A percentile compares a stretch with the other conserved stretches of the same genome.
phyloP scores from a whole-genome alignment of 2,797 vertebrate species.

The Pseudopleuronectes americanus region DNA sequence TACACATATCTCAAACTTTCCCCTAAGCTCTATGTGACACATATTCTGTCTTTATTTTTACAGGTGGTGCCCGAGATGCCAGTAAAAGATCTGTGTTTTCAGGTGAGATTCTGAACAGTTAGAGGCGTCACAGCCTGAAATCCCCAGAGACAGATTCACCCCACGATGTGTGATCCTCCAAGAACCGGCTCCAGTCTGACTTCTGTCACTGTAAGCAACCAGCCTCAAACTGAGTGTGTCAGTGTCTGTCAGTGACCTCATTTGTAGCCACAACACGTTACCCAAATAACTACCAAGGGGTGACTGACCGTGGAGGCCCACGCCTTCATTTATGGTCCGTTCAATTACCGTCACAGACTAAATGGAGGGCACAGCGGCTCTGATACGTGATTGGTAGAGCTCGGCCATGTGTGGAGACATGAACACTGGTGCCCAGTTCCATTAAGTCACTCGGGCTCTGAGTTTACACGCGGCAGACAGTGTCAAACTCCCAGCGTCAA shows the following conservation, averaged over 20 bases:
- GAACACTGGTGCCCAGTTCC: constrained; percentile 71
- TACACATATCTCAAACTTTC: too few species aligned
- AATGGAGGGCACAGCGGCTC: constrained; percentile 60
- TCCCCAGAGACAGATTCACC: background rate
- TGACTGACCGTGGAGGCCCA: constrained; percentile 58
- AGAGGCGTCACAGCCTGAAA: constrained; percentile 1
- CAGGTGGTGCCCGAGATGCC: constrained; percentile 81
- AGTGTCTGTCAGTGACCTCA: constrained; percentile 72
- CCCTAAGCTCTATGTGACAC: background rate
- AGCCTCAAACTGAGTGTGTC: constrained; percentile 41
- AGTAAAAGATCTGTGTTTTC: constrained; percentile 86
- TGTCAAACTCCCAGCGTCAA: constrained; percentile 74
- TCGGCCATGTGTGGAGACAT: constrained; percentile 56
- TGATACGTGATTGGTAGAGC: constrained; percentile 58
- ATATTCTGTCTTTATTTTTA: constrained; percentile 22
- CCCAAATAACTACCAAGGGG: constrained; percentile 63
- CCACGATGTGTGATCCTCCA: background rate
- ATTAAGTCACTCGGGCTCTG: constrained; percentile 78
- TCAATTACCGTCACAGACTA: constrained; percentile 67
- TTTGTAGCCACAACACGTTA: constrained; percentile 49
- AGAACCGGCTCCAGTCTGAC: background rate
- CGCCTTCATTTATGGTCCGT: constrained; percentile 74
- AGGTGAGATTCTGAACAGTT: constrained; percentile 73
- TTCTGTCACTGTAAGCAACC: constrained; percentile 35
- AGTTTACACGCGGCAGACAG: constrained; percentile 77